phyloP scores from a whole-genome alignment of 2,113 vertebrate genomes.

The Hipposideros armiger region DNA sequence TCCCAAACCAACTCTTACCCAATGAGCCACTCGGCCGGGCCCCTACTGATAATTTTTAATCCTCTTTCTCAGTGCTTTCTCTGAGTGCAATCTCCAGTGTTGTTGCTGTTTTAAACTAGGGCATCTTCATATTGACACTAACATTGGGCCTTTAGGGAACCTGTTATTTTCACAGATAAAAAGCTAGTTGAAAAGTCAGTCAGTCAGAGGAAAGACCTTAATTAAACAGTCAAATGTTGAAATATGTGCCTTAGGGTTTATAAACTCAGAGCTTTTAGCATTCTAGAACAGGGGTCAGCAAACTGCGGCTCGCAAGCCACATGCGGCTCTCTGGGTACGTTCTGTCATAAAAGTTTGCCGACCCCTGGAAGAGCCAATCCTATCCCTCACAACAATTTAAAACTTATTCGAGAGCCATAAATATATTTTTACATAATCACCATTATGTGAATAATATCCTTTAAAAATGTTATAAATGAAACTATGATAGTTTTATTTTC shows the following conservation, averaged over 20 bases:
- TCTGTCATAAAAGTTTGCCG: too few relatives aligned
- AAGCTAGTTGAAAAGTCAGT: conserved; percentile 30
- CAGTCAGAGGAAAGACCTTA: background rate
- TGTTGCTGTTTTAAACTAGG: background rate
- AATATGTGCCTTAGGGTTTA: background rate
- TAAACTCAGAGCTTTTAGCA: background rate
- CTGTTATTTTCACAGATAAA: conserved; percentile 21
- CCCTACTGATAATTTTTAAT: background rate
- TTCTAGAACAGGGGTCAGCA: background rate
- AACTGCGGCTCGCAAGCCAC: too few relatives aligned
- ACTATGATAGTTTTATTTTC: too few relatives aligned
- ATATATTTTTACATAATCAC: too few relatives aligned
- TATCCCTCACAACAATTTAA: too few relatives aligned
- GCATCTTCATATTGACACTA: background rate
- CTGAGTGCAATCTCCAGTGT: background rate
- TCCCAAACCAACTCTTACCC: too few relatives aligned
- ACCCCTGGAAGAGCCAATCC: too few relatives aligned
- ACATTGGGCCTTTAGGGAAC: background rate
- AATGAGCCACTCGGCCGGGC: too few relatives aligned
- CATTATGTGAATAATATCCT: too few relatives aligned
- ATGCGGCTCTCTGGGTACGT: too few relatives aligned
- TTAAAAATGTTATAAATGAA: too few relatives aligned
- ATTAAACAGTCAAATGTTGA: background rate
- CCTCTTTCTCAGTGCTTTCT: background rate
- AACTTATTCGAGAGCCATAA: too few relatives aligned